Base-by-base conservation (phyloP, 53 echinoderm and acorn worm species). In the Actinopyga echinites region DNA sequence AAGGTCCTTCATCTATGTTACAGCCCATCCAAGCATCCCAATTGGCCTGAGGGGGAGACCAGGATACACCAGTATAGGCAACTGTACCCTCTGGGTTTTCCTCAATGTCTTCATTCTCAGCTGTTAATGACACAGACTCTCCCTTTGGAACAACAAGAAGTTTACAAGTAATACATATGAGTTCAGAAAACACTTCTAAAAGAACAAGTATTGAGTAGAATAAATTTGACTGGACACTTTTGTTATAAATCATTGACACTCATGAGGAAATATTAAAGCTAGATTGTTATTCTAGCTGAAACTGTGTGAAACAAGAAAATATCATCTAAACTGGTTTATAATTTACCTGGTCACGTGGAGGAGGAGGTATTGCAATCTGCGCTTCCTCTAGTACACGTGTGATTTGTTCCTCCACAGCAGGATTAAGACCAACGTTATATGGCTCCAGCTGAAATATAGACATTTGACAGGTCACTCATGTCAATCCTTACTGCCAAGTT, bases 21-120 rank as follows among this genome's bases (percentile, higher is more conserved):
- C 96, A 96, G 69, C 91, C 93, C 59, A 91, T 56, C 96, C 96
- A 96, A 0, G 96, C 91, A 71, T 96, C 93, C 96, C 96, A 96
- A 84, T 96, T 93, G 80, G 89, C 83, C 83, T 84, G 89, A 30
- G 96, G 96, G 13, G 96, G 96, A 5, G 96, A 96, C 96, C 96
- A 96, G 30, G 96, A 89, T 21, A 95, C 93, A 54, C 95, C 95
- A 34, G 80, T 83, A 26, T 85, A 69, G 12, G 93, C 89, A 23
- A 86, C 60, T 1, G 93, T 88, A 73, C 91, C 84, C 64, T 95
- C 95, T 4, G 95, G 95, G 38, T 95, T 93, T 33, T 96, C 93
- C 82, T 91, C 89, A 21, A 38, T 75, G 58, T 38, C 35, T 19
- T 86, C 87, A 4, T 69, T 68, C 22, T 49, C 71, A 22, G 49